Evolutionary conservation across 2,888 invertebrate species (phyloP).

Genomic region (Hymenopus coronatus): DNA sequence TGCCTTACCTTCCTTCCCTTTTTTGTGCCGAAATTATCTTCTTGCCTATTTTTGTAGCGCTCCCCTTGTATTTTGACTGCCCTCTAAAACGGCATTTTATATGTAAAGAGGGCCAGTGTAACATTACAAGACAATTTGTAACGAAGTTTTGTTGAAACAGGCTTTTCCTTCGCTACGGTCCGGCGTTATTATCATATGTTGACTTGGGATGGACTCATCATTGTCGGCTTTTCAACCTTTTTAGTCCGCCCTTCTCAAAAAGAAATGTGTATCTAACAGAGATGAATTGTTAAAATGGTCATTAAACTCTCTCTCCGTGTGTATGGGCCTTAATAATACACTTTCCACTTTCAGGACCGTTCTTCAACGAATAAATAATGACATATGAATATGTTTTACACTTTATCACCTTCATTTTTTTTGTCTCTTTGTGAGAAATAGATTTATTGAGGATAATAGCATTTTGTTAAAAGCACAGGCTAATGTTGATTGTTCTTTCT

Average conservation of each 20-base stretch:
- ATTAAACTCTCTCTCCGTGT: background rate
- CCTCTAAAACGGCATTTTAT: slow-evolving; percentile 15
- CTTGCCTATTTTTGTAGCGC: background rate
- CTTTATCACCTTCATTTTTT: background rate
- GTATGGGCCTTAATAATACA: background rate
- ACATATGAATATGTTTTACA: background rate
- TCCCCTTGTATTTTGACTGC: slow-evolving; percentile 8
- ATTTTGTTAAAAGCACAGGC: no score
- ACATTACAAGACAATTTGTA: slow-evolving; percentile 13
- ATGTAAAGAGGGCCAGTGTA: slow-evolving; percentile 3
- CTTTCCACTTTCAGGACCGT: background rate
- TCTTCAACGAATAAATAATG: background rate
- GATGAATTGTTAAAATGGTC: background rate
- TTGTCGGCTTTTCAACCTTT: background rate
- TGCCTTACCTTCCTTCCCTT: background rate
- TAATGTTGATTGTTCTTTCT: no score
- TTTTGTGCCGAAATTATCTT: slow-evolving; percentile 4
- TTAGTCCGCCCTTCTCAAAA: background rate
- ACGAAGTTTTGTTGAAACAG: slow-evolving; percentile 16
- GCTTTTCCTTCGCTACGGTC: no score
- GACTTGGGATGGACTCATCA: background rate
- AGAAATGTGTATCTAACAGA: background rate
- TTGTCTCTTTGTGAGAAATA: background rate
- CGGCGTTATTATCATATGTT: background rate
- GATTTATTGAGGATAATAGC: background rate